Percentiles rank a stretch among this genome's conserved stretches.
Evolutionary conservation across 2,797 vertebrate species (phyloP).

Genomic region (Scolopax rusticola): DNA sequence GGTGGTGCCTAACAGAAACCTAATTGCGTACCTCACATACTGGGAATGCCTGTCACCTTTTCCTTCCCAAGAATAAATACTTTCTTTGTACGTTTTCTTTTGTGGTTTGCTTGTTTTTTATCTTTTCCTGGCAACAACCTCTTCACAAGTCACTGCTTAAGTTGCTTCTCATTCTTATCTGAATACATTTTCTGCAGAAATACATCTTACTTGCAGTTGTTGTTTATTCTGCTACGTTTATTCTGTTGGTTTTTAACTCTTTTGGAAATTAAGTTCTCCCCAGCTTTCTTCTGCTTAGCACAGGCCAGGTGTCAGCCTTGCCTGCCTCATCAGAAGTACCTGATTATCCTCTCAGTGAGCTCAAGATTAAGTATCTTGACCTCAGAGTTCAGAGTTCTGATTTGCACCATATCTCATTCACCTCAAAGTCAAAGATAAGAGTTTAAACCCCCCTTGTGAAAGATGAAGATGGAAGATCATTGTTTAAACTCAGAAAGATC

Average conservation of each 20-base stretch:
- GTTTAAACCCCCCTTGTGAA: neutral
- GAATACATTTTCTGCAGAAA: neutral
- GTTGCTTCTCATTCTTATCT: neutral
- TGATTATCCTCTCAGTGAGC: conserved; percentile 2
- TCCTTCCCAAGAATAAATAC: neutral
- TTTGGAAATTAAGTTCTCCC: neutral
- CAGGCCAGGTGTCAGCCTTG: neutral
- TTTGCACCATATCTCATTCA: neutral
- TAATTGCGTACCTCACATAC: neutral
- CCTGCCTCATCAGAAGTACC: neutral
- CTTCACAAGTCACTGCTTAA: neutral
- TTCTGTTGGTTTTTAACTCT: neutral
- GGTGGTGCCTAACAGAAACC: neutral
- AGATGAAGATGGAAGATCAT: neutral
- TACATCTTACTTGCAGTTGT: neutral
- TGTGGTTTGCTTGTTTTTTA: neutral
- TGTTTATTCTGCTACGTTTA: neutral
- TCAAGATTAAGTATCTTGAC: conserved; percentile 28
- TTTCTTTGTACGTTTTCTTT: neutral
- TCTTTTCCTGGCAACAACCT: neutral
- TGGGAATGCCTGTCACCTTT: neutral
- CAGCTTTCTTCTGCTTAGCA: neutral
- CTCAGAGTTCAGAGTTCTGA: neutral
- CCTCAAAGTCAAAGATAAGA: neutral
- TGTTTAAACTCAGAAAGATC: conserved; percentile 25